Evolutionary conservation across 1,140 invertebrate genomes (phyloP), one percentile per base, ranked within the genome.

Genomic region (Chionoecetes opilio): DNA sequence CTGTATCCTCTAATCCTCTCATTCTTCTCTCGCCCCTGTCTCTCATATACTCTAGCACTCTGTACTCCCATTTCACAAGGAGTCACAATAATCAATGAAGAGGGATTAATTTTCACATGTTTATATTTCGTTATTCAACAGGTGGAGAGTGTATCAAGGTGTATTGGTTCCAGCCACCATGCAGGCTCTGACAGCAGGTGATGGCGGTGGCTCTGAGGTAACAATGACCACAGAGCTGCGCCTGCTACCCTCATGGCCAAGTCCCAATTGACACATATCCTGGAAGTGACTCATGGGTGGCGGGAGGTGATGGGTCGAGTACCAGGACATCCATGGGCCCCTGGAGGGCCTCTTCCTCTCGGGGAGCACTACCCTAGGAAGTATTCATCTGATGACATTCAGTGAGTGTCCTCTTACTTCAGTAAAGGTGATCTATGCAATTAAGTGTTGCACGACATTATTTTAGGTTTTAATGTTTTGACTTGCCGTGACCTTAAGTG

Each of bases 271-370:
- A 88, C 92, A 53, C 92, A 94, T 41, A 95, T 95, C 82, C 93
- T 95, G 35, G 92, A 95, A 46, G 90, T 93, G 17, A 93, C 88
- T 34, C 92, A 91, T n/a, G 93, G 95, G 9, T 95, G 95, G 95
- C 75, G 37, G 90, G 92, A 95, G 34, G 82, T 95, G 63, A 95
- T 95, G 95, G 92, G 95, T 91, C 93, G 88, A 29, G 88, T 95
- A 5, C 95, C 95, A 34, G 63, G 31, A 32, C n/a, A 29, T 26
- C 95, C 95, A 21, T 95, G 95, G 95, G 31, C 34, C 11, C 95
- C 92, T 17, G 95, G 95, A 35, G 31, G 86, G 9, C 92, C 92
- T 2, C 75, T 95, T 11, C 87, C 95, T 38, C 35, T 75, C 26
- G 92, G 41, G 5, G 82, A 38, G 17, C 89, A 95, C 26, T 95